Evolutionary conservation across 1,140 invertebrate species (phyloP), one percentile per base, ranked within the genome.

Genomic region (Drosophila leontia): DNA sequence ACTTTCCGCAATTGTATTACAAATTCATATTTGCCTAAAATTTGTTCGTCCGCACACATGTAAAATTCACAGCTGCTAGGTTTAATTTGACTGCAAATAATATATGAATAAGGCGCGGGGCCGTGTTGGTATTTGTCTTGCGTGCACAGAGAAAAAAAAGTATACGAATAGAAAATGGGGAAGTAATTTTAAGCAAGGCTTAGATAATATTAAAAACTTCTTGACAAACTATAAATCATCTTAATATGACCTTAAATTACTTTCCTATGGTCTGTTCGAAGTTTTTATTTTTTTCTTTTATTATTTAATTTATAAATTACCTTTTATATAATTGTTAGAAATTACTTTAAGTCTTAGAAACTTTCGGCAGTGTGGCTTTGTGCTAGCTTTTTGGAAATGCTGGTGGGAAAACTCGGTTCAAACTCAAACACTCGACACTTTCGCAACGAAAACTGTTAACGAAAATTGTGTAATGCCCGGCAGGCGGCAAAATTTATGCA

Each of bases 31-130:
- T 91, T 91, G 71, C 80, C 61, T 67, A 76, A 78, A 91, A 81
- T 81, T 86, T 86, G 80, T 78, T 91, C 48, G 68, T 42, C 44
- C 51, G 67, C 76, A 70, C 79, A 85, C 80, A 91, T 87, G 77
- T 87, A 87, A 84, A 87, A 84, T 79, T 76, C 78, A 70, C 87
- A 91, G 87, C 82, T 84, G 87, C 75, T 84, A 71, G 72, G 80
- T 91, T 87, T 91, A 87, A 91, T 91, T 91, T 91, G 78, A 87
- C 80, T 91, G 71, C 87, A 79, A 91, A 91, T 91, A 91, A 91
- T 87, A 60, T 75, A 90, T 88, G 62, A 65, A 62, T 42, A 91
- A 84, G 65, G 61, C 59, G 58, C 35, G 53, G 8, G 8, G 35
- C 19, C 34, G 50, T n/a, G 47, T 51, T 62, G 48, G 63, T 84